Conservation (phyloP, 2,797 vertebrate genomes). For the Pipistrellus kuhlii region DNA sequence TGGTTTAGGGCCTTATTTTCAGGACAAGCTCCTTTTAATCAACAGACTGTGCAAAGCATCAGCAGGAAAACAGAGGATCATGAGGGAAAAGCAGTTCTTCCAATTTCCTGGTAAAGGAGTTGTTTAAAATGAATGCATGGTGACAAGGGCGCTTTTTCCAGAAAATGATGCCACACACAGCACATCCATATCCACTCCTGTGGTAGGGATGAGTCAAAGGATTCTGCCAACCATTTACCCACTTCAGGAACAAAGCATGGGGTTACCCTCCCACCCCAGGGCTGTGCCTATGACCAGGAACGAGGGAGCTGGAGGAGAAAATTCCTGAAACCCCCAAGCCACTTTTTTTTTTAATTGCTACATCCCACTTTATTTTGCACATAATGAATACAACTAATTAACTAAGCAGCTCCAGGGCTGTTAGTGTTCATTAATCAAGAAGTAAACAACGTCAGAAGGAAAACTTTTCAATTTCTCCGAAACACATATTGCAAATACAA, state of each 20-base stretch:
- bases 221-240: fast-evolving
- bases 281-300: fast-evolving
- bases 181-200: fast-evolving
- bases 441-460: too few species aligned
- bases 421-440: too few species aligned
- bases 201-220: fast-evolving
- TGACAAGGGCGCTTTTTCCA: background rate
- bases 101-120: background rate
- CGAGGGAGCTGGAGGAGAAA: background rate
- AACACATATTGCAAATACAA: too few species aligned
- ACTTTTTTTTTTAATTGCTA: background rate
- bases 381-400: constrained; percentile 31
- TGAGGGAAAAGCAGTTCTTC: background rate
- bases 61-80: background rate
- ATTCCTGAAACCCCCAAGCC: background rate
- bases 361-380: constrained; percentile 72
- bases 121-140: fast-evolving
- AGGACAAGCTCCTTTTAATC: background rate
- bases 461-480: too few species aligned
- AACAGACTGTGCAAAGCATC: background rate
- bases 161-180: background rate
- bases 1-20: constrained; percentile 6
- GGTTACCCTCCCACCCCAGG: fast-evolving
- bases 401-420: constrained; percentile 4
- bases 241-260: background rate